phyloP scores from a whole-genome alignment of 92 coral and sea anemone genomes.

The Blastomussa wellsi region DNA sequence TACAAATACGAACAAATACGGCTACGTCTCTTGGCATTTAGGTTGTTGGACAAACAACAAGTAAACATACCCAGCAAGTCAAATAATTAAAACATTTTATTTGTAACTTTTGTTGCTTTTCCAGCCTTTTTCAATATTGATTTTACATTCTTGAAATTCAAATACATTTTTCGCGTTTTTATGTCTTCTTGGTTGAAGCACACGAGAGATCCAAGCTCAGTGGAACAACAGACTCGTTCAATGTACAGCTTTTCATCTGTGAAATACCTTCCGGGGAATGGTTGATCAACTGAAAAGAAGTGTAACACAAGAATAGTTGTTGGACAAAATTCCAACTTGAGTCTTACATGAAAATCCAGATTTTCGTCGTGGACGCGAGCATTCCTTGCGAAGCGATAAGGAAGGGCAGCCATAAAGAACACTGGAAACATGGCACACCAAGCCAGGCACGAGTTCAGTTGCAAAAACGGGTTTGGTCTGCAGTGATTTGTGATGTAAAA shows the following conservation, averaged over 20 bases:
- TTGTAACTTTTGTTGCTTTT: neutral
- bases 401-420: constrained; percentile 23
- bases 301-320: constrained; percentile 12
- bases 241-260: constrained; percentile 13
- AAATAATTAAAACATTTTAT: neutral
- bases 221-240: constrained; percentile 10
- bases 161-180: neutral
- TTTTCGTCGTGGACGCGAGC: constrained; percentile 12
- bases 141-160: neutral
- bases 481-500: constrained; percentile 59
- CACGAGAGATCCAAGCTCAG: neutral
- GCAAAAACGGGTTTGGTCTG: constrained; percentile 52
- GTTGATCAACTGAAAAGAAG: constrained; percentile 15
- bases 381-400: constrained; percentile 22
- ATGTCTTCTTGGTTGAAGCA: neutral
- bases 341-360: neutral
- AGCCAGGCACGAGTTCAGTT: neutral
- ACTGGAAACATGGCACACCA: constrained; percentile 33
- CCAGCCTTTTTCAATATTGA: neutral
- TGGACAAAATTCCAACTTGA: constrained; percentile 23
- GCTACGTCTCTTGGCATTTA: too few relatives aligned
- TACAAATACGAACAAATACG: too few relatives aligned
- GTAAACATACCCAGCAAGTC: too few relatives aligned
- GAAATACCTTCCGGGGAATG: constrained; percentile 30
- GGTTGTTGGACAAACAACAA: too few relatives aligned